phyloP scores from a whole-genome alignment of 2,797 vertebrate species.

The Sylvia borin region DNA sequence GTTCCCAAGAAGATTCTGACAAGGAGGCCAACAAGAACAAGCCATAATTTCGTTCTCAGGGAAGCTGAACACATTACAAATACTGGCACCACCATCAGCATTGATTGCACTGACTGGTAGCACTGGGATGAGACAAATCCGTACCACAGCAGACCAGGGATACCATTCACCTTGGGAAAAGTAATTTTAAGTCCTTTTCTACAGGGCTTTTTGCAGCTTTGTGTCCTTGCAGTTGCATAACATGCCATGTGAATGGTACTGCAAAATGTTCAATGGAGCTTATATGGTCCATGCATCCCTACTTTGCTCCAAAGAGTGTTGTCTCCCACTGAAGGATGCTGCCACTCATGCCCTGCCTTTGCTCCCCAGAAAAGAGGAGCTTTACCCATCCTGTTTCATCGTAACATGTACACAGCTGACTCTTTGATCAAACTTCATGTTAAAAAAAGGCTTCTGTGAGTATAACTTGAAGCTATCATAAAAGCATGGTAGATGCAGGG shows the following conservation, averaged over 20 bases:
- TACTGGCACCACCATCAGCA: neutral
- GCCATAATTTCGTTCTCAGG: neutral
- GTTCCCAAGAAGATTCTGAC: neutral
- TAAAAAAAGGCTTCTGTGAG: neutral
- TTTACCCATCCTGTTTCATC: neutral
- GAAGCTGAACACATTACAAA: neutral
- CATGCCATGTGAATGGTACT: neutral
- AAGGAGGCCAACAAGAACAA: neutral
- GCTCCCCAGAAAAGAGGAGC: neutral
- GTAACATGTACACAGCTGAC: neutral
- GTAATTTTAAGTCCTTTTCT: neutral
- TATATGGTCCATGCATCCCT: neutral
- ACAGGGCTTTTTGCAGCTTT: neutral
- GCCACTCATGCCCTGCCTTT: neutral
- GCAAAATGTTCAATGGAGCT: neutral
- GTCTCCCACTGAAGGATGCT: neutral
- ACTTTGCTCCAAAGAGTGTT: neutral
- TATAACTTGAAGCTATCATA: conserved; percentile 13
- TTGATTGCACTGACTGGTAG: neutral
- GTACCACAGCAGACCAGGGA: neutral
- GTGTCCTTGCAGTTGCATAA: neutral
- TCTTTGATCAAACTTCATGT: conserved; percentile 3
- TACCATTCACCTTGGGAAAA: neutral
- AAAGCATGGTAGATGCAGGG: neutral
- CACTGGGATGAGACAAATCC: neutral